phyloP scores from a whole-genome alignment of 1,140 invertebrate genomes.

The Lutraria rhynchaena region DNA sequence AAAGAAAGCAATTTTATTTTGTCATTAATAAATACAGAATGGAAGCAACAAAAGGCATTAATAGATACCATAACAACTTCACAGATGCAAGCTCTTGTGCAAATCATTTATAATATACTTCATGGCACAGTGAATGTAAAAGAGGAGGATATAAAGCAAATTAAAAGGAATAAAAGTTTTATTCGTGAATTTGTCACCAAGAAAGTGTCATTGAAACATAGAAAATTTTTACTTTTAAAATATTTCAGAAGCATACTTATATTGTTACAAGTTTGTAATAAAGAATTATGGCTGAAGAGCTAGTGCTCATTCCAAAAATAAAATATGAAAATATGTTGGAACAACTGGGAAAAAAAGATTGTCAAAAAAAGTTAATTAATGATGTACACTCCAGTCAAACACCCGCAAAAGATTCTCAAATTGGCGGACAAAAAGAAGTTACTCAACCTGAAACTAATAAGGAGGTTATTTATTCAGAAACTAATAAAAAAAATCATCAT shows the following conservation, averaged over 20 bases:
- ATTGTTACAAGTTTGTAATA: constrained; percentile 27
- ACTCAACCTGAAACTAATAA: no score
- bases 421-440: no score
- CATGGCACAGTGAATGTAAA: neutral
- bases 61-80: constrained; percentile 21
- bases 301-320: constrained; percentile 33
- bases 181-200: constrained; percentile 35
- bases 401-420: no score
- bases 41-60: constrained; percentile 12
- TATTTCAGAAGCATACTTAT: neutral
- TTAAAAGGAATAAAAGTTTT: constrained; percentile 4
- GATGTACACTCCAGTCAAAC: no score
- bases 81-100: constrained; percentile 11
- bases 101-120: constrained; percentile 44
- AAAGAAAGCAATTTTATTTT: constrained; percentile 28
- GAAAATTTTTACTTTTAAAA: constrained; percentile 10
- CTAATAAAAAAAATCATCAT: no score
- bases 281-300: constrained; percentile 35
- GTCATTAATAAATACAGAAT: neutral
- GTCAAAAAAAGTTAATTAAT: neutral
- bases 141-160: constrained; percentile 30
- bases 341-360: constrained; percentile 8
- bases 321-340: constrained; percentile 42
- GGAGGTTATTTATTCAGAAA: no score
- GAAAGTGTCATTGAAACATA: constrained; percentile 13